A percentile compares a stretch with the other conserved stretches of the same genome.
These are phyloP conservation scores for Lampropteryx suffumata DNA, from an alignment of 2,888 invertebrate genomes.

Conservation along the genomic window DNA sequence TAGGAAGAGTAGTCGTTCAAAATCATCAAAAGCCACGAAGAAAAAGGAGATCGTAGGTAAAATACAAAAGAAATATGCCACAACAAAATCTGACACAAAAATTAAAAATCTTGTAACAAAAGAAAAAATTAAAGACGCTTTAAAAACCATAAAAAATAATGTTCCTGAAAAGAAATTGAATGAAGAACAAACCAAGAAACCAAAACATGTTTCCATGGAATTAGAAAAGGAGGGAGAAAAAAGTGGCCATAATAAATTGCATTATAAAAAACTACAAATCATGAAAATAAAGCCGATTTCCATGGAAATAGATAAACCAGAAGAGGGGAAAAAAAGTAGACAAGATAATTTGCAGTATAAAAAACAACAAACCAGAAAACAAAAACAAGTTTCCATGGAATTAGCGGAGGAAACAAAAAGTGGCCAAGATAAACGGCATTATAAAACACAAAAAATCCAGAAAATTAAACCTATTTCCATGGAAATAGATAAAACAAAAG, in stretches of 20 bases:
- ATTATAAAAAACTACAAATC: not conserved
- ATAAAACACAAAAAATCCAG: too few relatives aligned
- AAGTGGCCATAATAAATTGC: not conserved
- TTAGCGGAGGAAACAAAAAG: too few relatives aligned
- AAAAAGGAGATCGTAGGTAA: not conserved
- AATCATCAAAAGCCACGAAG: conserved; percentile 2
- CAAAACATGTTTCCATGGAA: not conserved
- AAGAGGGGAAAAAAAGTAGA: not conserved
- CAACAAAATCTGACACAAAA: not conserved
- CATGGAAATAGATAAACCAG: too few relatives aligned
- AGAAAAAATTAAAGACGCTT: not conserved
- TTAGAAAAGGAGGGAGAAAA: not conserved
- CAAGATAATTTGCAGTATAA: not conserved
- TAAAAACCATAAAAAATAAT: conserved; percentile 4
- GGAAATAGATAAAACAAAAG: too few relatives aligned
- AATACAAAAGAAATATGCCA: not conserved
- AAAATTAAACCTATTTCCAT: too few relatives aligned
- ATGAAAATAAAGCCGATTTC: conserved; percentile 6
- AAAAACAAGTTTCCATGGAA: too few relatives aligned
- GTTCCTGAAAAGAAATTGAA: not conserved
- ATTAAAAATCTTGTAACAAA: not conserved
- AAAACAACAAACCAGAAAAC: not conserved
- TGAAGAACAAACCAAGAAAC: conserved; percentile 1
- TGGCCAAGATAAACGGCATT: too few relatives aligned
- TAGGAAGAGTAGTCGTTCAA: not conserved